phyloP scores from a whole-genome alignment of 1,140 invertebrate genomes.

The Mycetomoellerius zeteki region DNA sequence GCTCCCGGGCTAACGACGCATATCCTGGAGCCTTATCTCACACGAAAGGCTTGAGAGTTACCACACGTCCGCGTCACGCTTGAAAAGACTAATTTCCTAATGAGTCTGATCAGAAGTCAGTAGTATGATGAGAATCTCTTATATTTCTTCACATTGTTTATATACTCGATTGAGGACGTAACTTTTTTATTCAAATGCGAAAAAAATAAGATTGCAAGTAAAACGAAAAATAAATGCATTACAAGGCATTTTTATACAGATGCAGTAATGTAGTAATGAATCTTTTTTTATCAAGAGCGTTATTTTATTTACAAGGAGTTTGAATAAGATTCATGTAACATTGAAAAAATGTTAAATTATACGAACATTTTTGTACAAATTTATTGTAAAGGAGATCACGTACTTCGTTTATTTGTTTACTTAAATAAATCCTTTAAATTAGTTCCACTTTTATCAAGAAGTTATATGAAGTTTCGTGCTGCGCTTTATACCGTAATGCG shows the following conservation, averaged over 20 bases:
- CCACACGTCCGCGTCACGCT: slow-evolving; percentile 65
- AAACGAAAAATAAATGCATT: neutral
- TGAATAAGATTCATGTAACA: neutral
- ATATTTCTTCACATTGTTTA: neutral
- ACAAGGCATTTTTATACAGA: neutral
- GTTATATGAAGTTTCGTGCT: slow-evolving; percentile 18
- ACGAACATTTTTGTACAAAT: neutral
- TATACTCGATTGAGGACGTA: neutral
- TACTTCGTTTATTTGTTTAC: neutral
- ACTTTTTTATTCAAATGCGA: neutral
- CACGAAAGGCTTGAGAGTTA: slow-evolving; percentile 46
- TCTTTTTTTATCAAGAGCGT: neutral
- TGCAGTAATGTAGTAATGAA: neutral
- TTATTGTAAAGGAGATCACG: neutral
- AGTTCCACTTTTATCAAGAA: neutral
- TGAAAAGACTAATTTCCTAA: slow-evolving; percentile 72
- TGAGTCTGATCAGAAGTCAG: slow-evolving; percentile 39
- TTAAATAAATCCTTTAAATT: neutral
- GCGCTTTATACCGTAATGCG: slow-evolving; percentile 4
- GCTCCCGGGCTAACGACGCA: slow-evolving; percentile 19
- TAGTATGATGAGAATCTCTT: slow-evolving; percentile 14
- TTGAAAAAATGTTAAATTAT: neutral
- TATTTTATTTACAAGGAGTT: neutral
- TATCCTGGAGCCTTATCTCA: slow-evolving; percentile 57
- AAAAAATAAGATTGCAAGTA: neutral